Base-by-base conservation (phyloP, 30 jellyfish, hydroid and myxozoan species). In the Hydra vulgaris region DNA sequence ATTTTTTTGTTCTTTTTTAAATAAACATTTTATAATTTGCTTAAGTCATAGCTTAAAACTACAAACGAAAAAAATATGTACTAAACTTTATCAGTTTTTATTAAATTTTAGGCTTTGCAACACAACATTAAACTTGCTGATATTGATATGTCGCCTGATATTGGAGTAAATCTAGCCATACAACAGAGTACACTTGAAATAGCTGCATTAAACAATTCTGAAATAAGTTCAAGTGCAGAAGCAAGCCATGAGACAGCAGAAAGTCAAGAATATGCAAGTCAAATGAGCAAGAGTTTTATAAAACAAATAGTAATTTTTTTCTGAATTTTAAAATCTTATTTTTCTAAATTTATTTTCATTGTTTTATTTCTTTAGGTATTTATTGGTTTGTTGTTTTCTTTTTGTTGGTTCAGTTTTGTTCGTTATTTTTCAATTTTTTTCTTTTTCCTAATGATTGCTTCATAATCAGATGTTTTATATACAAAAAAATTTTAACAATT, bases 71-170 rank as follows among this genome's bases (percentile, higher is more conserved):
- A 15, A n/a, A n/a, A n/a, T n/a, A n/a, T n/a, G n/a, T n/a, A n/a
- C n/a, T n/a, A n/a, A n/a, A n/a, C n/a, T n/a, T n/a, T n/a, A n/a
- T n/a, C n/a, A n/a, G n/a, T n/a, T n/a, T n/a, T 40, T 40, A 3
- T 40, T 3, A 40, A 40, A 3, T 40, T 40, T 40, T 40, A 90
- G 97, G 97, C 97, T 0, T 26, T 84, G 81, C 82, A 85, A 74
- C 88, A 90, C 83, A 89, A 90, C 74, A 71, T 90, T 53, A 82
- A 85, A 68, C 86, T 90, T 21, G 95, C 88, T 71, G 94, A 80
- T 26, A 21, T 82, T 68, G 90, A 79, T 0, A 54, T 56, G 25
- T 67, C 86, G 4, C 74, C 95, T 70, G 84, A 85, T 56, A 88
- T 88, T 7, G 89, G 79, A 67, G 79, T 86, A 0, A 80, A 79